Evolutionary conservation across 1,140 invertebrate species (phyloP).

Genomic region (Eriocheir sinensis): DNA sequence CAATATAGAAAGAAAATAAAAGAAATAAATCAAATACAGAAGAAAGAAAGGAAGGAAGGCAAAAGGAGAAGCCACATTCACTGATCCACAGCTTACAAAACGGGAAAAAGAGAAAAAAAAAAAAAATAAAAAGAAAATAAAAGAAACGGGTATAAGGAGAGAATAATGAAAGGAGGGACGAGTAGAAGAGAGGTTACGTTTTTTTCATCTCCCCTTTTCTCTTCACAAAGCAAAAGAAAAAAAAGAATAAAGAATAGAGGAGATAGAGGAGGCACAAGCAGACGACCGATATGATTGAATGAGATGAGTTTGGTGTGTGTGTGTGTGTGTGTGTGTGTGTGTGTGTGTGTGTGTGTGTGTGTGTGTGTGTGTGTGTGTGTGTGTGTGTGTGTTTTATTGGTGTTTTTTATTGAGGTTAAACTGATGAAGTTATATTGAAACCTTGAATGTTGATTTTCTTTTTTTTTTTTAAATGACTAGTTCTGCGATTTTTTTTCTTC

Average conservation of each 20-base stretch:
- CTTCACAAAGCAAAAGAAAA: not conserved
- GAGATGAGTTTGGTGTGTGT: not conserved
- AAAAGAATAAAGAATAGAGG: not conserved
- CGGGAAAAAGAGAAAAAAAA: not conserved
- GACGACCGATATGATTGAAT: not conserved
- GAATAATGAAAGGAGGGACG: not conserved
- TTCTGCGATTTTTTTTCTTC: too few species aligned
- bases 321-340: conserved; percentile 22
- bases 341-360: not conserved
- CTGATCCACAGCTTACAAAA: not conserved
- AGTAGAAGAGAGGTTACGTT: not conserved
- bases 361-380: not conserved
- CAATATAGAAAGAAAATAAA: too few species aligned
- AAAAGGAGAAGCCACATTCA: not conserved
- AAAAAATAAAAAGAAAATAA: not conserved
- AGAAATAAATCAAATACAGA: too few species aligned
- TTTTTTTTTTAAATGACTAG: too few species aligned
- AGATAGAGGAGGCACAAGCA: not conserved
- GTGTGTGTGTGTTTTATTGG: not conserved
- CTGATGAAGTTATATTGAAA: too few species aligned
- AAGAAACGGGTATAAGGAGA: not conserved
- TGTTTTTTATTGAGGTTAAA: not conserved
- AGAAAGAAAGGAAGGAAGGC: too few species aligned
- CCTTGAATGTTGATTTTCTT: too few species aligned
- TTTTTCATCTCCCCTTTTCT: not conserved